A percentile compares a stretch with the other conserved stretches of the same genome.
Conservation (phyloP, 1,140 invertebrate genomes). For the Pseudomyrmex cubaensis region DNA sequence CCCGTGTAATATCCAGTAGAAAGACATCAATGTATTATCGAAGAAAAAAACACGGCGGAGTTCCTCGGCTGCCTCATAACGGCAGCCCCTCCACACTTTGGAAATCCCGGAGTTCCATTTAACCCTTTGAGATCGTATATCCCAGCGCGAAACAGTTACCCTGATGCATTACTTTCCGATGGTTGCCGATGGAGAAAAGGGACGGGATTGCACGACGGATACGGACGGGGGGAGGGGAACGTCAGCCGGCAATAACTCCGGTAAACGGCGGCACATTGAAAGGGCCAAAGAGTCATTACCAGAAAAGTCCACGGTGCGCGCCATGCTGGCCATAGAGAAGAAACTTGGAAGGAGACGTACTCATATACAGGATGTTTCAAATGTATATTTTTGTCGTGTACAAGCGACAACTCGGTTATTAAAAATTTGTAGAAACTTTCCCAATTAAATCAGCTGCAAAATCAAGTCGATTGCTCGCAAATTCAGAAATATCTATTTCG, state of each 20-base stretch:
- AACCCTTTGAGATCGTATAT: conserved; percentile 67
- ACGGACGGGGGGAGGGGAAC: neutral
- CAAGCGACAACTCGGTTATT: too few relatives aligned
- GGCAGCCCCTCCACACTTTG: conserved; percentile 18
- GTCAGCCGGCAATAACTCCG: conserved; percentile 65
- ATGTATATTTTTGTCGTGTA: neutral
- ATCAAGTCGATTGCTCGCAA: neutral
- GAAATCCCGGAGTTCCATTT: conserved; percentile 65
- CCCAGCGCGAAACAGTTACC: conserved; percentile 65
- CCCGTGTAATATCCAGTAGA: conserved; percentile 38
- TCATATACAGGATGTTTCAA: conserved; percentile 37
- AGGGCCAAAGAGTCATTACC: conserved; percentile 65
- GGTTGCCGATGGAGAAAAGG: conserved; percentile 30
- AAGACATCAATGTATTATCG: conserved; percentile 43
- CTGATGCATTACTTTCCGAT: conserved; percentile 69
- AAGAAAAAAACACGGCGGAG: conserved; percentile 22
- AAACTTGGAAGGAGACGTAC: conserved; percentile 18
- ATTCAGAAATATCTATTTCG: too few relatives aligned
- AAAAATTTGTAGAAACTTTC: neutral
- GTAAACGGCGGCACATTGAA: conserved; percentile 67
- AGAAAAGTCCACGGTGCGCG: conserved; percentile 54
- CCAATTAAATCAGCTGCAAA: neutral
- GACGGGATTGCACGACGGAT: conserved; percentile 31
- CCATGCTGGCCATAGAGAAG: conserved; percentile 36
- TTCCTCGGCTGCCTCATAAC: conserved; percentile 35